phyloP scores from a whole-genome alignment of 2,113 vertebrate species.

The Pluvianellus socialis region DNA sequence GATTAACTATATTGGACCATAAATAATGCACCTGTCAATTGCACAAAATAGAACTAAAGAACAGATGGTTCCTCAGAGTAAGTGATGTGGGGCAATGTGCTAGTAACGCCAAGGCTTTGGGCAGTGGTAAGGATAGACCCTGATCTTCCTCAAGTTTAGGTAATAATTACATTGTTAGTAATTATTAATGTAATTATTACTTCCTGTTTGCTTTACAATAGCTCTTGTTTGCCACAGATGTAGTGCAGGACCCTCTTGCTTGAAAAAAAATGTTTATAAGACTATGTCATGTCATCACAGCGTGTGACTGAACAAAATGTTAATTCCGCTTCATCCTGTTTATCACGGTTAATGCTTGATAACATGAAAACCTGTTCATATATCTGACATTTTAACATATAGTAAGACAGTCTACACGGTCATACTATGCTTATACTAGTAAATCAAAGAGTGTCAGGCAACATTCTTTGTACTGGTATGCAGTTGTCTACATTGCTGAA shows the following conservation, averaged over 20 bases:
- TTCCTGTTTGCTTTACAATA: background rate
- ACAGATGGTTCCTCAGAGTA: background rate
- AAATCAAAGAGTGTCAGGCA: background rate
- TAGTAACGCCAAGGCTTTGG: background rate
- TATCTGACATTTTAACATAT: background rate
- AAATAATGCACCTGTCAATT: background rate
- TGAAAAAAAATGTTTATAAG: background rate
- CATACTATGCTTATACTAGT: background rate
- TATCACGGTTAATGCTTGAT: background rate
- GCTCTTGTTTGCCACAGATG: background rate
- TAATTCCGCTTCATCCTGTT: background rate
- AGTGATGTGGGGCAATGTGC: background rate
- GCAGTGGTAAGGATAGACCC: background rate
- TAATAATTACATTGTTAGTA: background rate
- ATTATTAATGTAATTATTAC: background rate
- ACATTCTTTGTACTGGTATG: rapidly evolving
- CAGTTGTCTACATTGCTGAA: background rate
- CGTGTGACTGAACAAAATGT: background rate
- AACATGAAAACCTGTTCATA: background rate
- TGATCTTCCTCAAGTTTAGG: background rate
- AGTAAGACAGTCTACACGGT: background rate
- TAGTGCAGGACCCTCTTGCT: background rate
- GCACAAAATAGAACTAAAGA: background rate
- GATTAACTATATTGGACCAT: background rate
- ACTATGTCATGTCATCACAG: background rate